Percentiles rank a stretch among this genome's conserved stretches.
phyloP scores from a whole-genome alignment of 1,140 invertebrate genomes.

The Drosophila gunungcola region DNA sequence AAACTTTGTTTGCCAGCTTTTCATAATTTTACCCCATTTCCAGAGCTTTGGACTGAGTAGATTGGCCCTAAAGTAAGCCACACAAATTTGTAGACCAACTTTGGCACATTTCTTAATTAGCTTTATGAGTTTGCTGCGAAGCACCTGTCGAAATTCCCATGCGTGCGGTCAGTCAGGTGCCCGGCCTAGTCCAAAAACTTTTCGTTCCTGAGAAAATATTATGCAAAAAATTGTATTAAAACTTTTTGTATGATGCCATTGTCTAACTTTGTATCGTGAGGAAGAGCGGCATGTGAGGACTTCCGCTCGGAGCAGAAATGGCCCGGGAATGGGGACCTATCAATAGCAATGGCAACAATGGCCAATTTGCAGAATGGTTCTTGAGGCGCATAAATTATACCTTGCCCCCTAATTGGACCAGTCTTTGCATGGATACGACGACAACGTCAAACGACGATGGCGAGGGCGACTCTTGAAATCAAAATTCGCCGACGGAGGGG shows the following conservation, averaged over 20 bases:
- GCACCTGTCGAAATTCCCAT: constrained; percentile 74
- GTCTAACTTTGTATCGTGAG: constrained; percentile 57
- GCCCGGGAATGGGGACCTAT: constrained; percentile 31
- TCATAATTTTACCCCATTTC: constrained; percentile 63
- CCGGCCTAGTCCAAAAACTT: constrained; percentile 37
- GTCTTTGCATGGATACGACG: constrained; percentile 58
- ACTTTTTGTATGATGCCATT: constrained; percentile 64
- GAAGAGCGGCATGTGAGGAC: constrained; percentile 14
- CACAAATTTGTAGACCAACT: constrained; percentile 34
- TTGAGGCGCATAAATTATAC: constrained; percentile 77
- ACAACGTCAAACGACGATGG: constrained; percentile 29
- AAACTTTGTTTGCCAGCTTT: constrained; percentile 58
- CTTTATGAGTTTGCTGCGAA: constrained; percentile 70
- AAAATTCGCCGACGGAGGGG: constrained; percentile 59
- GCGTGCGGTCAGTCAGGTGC: constrained; percentile 68
- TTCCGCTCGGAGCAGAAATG: background rate
- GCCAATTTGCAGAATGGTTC: constrained; percentile 73
- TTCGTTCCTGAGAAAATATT: constrained; percentile 54
- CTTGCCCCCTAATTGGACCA: constrained; percentile 70
- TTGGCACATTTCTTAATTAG: constrained; percentile 81
- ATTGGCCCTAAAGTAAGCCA: constrained; percentile 20
- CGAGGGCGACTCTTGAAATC: constrained; percentile 64
- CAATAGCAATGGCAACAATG: constrained; percentile 72
- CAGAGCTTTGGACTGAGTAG: constrained; percentile 5
- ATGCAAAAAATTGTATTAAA: constrained; percentile 78